Evolutionary conservation across 2,113 vertebrate species (phyloP).

Genomic region (Eidolon helvum): DNA sequence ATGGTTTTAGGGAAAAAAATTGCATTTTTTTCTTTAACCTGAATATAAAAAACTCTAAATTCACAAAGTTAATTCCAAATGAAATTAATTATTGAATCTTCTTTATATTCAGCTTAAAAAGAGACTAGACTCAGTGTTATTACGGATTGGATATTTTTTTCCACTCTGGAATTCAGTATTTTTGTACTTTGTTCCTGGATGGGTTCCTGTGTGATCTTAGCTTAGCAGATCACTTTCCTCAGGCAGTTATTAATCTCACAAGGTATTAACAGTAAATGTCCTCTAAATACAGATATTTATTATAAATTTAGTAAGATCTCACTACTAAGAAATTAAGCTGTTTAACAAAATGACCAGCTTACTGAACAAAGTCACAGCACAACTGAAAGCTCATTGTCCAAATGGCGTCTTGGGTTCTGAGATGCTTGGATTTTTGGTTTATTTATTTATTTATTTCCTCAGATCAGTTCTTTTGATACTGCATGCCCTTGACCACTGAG

Average conservation of each 20-base stretch:
- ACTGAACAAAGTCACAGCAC: neutral
- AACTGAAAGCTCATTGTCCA: neutral
- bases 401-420: neutral
- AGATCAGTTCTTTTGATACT: neutral
- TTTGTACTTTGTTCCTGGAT: neutral
- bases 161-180: neutral
- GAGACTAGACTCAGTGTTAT: neutral
- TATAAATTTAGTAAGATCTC: neutral
- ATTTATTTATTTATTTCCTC: neutral
- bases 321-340: neutral
- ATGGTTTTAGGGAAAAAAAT: neutral
- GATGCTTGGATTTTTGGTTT: no score
- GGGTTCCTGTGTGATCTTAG: neutral
- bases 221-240: neutral
- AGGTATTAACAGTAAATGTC: neutral
- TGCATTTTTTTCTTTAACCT: neutral
- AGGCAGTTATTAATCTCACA: neutral
- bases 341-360: neutral
- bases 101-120: neutral
- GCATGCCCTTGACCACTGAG: neutral
- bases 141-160: neutral
- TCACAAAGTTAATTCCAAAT: neutral
- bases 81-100: neutral
- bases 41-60: neutral
- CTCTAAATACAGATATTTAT: neutral